Percentiles rank a stretch among this genome's conserved stretches.
Conservation (phyloP, 2,797 vertebrate species). For the Spinibarbus caldwelli region DNA sequence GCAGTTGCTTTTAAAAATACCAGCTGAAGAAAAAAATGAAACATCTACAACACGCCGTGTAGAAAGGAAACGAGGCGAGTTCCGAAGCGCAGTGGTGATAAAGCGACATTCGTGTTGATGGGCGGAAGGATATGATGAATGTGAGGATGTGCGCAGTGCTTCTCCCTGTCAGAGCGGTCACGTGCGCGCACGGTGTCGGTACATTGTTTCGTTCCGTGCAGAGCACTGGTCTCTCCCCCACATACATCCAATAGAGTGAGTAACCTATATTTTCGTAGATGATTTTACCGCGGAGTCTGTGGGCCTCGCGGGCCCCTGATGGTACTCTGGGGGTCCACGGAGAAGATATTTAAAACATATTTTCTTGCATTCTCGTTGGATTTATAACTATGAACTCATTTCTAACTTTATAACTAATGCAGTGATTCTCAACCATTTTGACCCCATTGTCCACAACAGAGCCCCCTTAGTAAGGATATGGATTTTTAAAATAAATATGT, state of each 20-base stretch:
- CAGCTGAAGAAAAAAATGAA: not conserved
- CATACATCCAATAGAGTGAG: slow-evolving; percentile 9
- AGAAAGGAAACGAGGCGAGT: not conserved
- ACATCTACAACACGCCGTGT: not conserved
- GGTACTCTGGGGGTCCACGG: not conserved
- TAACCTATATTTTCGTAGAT: slow-evolving; percentile 39
- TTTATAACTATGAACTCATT: not conserved
- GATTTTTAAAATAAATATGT: not conserved
- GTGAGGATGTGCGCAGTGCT: slow-evolving; percentile 64
- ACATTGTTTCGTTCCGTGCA: slow-evolving; percentile 44
- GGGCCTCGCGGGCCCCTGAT: not conserved
- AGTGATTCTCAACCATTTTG: not conserved
- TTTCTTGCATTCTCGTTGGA: not conserved
- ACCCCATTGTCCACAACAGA: not conserved
- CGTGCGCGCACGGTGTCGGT: slow-evolving; percentile 69
- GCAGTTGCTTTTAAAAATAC: not conserved
- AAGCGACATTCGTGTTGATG: slow-evolving; percentile 11
- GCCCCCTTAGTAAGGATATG: not conserved
- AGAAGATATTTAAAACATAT: not conserved
- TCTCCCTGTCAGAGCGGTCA: slow-evolving; percentile 84
- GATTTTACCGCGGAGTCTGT: slow-evolving; percentile 5
- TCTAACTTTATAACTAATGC: not conserved
- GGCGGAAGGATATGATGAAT: slow-evolving; percentile 77
- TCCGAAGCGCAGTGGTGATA: not conserved
- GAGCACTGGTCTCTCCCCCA: not conserved